Evolutionary conservation across 2,113 vertebrate genomes (phyloP).

Genomic region (Camelus bactrianus): DNA sequence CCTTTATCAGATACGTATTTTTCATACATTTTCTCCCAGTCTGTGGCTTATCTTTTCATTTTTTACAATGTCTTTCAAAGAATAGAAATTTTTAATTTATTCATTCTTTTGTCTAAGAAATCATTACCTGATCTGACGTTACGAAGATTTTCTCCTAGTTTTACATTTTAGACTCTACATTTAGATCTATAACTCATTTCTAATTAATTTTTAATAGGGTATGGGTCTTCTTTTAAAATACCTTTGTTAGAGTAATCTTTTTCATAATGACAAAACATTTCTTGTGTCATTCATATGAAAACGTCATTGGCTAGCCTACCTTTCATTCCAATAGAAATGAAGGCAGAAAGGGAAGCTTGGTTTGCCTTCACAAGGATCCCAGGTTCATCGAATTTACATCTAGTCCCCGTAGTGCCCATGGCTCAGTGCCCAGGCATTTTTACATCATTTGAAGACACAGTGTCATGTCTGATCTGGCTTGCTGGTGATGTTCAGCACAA

Average conservation of each 20-base stretch:
- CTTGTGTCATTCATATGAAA: not conserved
- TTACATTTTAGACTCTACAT: not conserved
- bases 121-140: not conserved
- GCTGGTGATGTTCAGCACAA: not conserved
- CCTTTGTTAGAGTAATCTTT: slow-evolving; percentile 34
- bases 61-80: not conserved
- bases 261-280: not conserved
- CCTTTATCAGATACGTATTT: not conserved
- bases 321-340: not conserved
- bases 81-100: slow-evolving; percentile 22
- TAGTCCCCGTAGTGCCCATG: not conserved
- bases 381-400: not conserved
- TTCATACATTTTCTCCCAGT: not conserved
- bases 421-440: not conserved
- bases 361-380: not conserved
- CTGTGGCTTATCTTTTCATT: not conserved
- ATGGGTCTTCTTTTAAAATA: not conserved
- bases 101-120: not conserved
- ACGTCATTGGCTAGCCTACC: not conserved
- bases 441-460: not conserved
- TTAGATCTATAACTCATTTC: not conserved
- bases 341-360: not conserved
- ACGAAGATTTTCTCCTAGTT: not conserved
- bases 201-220: not conserved
- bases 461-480: not conserved